phyloP scores from a whole-genome alignment of 2,797 vertebrate genomes.

The Cryptoprocta ferox region DNA sequence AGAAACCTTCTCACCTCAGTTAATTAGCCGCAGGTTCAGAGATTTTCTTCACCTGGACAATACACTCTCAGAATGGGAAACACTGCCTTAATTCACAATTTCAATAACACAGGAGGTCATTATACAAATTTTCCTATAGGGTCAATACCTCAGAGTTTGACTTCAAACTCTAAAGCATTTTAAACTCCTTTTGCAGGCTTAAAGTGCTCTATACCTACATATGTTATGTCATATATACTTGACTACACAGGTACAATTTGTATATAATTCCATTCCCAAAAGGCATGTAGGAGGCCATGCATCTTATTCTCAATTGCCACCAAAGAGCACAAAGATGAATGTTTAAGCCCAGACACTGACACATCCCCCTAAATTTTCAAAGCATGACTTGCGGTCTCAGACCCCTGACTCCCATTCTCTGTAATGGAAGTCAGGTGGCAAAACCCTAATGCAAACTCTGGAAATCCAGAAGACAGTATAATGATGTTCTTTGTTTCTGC shows the following conservation, averaged over 20 bases:
- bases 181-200: constrained; percentile 48
- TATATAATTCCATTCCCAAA: constrained; percentile 57
- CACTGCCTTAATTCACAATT: constrained; percentile 67
- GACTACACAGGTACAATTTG: constrained; percentile 46
- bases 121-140: constrained; percentile 66
- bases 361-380: constrained; percentile 69
- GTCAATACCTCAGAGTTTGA: constrained; percentile 63
- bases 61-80: not conserved
- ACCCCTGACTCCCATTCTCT: constrained; percentile 68
- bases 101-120: constrained; percentile 62
- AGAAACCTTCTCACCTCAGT: constrained; percentile 30
- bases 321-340: constrained; percentile 67
- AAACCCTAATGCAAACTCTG: constrained; percentile 58
- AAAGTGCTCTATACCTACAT: constrained; percentile 20
- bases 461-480: constrained; percentile 68
- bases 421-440: constrained; percentile 80
- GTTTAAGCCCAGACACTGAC: constrained; percentile 65
- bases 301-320: constrained; percentile 53
- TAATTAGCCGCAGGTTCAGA: constrained; percentile 42
- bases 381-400: constrained; percentile 67
- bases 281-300: not conserved
- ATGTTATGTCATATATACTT: constrained; percentile 23
- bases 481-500: constrained; percentile 74
- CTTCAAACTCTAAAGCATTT: constrained; percentile 66
- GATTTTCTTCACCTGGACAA: constrained; percentile 27